These are phyloP conservation scores for Limosa lapponica DNA, from an alignment of 2,797 vertebrate genomes.

Conservation along the genomic window DNA sequence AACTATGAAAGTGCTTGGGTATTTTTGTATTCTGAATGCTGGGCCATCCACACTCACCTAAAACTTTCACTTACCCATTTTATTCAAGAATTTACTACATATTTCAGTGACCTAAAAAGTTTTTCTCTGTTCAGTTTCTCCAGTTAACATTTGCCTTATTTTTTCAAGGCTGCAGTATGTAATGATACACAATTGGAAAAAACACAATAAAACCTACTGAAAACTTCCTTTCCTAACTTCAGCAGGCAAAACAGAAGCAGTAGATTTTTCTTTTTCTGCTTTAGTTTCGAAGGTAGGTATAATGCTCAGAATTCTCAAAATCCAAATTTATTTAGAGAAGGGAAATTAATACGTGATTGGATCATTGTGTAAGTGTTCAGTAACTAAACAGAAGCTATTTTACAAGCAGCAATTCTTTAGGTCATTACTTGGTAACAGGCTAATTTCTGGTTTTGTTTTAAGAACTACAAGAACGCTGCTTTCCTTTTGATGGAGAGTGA, in stretches of 20 bases:
- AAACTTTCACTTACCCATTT: not conserved
- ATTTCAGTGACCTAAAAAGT: not conserved
- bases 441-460: conserved; percentile 60
- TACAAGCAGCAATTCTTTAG: conserved; percentile 1
- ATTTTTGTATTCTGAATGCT: not conserved
- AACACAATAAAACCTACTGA: not conserved
- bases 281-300: not conserved
- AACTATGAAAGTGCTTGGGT: not conserved
- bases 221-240: not conserved
- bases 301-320: not conserved
- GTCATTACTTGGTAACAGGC: not conserved
- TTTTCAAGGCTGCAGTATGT: not conserved
- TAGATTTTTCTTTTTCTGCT: not conserved
- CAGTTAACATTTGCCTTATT: not conserved
- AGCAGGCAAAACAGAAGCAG: not conserved
- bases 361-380: not conserved
- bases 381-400: not conserved
- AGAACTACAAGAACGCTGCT: conserved; percentile 88
- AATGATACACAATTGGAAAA: not conserved
- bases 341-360: not conserved
- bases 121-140: not conserved
- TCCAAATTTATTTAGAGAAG: not conserved
- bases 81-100: not conserved
- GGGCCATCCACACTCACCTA: not conserved
- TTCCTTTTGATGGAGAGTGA: conserved; percentile 88